phyloP scores from a whole-genome alignment of 1,140 invertebrate species.

The Penaeus japonicus region DNA sequence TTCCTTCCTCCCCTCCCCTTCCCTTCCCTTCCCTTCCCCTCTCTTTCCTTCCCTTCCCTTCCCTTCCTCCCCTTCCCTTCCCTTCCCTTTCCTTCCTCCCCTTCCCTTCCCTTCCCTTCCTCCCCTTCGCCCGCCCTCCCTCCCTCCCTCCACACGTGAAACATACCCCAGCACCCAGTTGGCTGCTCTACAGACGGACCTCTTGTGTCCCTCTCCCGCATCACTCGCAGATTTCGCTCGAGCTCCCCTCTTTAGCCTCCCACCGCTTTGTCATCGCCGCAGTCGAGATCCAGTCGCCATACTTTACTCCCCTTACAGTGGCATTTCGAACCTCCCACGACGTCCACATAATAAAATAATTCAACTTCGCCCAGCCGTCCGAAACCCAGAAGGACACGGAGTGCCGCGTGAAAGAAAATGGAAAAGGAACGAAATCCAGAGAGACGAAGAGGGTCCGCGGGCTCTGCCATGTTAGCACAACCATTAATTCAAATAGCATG shows the following conservation, averaged over 20 bases:
- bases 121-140: neutral
- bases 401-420: neutral
- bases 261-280: no score
- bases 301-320: no score
- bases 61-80: neutral
- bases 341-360: no score
- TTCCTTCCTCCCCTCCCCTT: no score
- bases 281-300: no score
- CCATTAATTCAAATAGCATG: constrained; percentile 21
- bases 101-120: no score
- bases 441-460: neutral
- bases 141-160: neutral
- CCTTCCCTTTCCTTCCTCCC: neutral
- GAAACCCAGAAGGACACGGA: neutral
- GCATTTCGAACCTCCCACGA: no score
- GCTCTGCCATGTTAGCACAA: constrained; percentile 15
- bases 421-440: neutral
- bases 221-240: neutral
- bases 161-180: neutral
- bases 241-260: neutral
- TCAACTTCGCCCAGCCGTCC: no score
- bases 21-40: no score
- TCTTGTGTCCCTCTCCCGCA: neutral
- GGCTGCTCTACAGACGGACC: neutral
- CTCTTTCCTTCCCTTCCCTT: no score